These are phyloP conservation scores for Himalopsyche phryganea DNA, from an alignment of 1,140 invertebrate species.

Conservation along the genomic window DNA sequence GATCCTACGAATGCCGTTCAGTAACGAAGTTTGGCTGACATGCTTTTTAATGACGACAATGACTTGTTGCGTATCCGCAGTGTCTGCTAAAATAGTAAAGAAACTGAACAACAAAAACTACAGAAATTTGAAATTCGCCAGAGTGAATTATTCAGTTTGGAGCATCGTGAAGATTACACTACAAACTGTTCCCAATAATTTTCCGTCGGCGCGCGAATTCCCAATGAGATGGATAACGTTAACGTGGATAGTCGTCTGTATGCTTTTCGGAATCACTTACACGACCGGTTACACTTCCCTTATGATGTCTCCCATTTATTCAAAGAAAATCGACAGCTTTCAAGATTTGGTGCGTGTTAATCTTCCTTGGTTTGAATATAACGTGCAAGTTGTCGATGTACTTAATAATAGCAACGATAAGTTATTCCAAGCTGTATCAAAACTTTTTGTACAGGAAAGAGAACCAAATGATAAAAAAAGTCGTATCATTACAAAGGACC, in stretches of 20 bases:
- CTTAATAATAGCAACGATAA: constrained; percentile 1
- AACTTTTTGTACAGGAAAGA: neutral
- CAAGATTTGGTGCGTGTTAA: constrained; percentile 5
- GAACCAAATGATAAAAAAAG: neutral
- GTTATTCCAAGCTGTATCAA: neutral
- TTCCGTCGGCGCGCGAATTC: constrained; percentile 4
- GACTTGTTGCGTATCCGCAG: neutral
- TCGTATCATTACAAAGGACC: neutral
- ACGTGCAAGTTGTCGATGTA: neutral
- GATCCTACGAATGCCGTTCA: constrained; percentile 5
- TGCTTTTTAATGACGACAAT: constrained; percentile 4
- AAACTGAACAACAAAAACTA: neutral
- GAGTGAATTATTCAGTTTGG: constrained; percentile 4
- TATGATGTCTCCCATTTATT: constrained; percentile 10
- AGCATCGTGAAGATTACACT: constrained; percentile 4
- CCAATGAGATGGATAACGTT: constrained; percentile 4
- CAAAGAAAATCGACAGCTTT: constrained; percentile 3
- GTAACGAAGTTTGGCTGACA: neutral
- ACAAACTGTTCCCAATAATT: neutral
- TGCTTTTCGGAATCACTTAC: constrained; percentile 9
- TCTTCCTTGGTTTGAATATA: constrained; percentile 5
- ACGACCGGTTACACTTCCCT: constrained; percentile 5
- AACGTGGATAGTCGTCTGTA: neutral
- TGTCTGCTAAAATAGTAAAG: constrained; percentile 8
- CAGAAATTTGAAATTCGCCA: neutral